These are phyloP conservation scores for Halyomorpha halys DNA, from an alignment of 1,140 invertebrate species.

Conservation along the genomic window DNA sequence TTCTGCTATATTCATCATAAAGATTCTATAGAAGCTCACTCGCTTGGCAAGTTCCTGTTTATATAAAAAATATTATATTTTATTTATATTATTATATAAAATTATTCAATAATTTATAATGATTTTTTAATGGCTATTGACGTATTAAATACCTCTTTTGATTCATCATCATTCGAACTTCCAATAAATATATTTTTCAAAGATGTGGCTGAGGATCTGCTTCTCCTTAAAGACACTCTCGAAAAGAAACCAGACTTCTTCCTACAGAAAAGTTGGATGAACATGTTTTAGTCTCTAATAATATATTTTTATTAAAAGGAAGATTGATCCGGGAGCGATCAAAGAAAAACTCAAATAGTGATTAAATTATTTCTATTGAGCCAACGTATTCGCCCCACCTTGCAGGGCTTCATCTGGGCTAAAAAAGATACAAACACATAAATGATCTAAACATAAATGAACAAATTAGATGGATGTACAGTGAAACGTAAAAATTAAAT, in stretches of 20 bases:
- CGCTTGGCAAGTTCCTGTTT: slow-evolving; percentile 3
- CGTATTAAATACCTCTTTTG: not conserved
- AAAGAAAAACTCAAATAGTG: no score
- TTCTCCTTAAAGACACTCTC: not conserved
- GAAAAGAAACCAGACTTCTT: slow-evolving; percentile 11
- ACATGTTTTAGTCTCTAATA: no score
- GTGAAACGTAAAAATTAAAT: no score
- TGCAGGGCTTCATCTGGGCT: no score
- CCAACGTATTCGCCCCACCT: no score
- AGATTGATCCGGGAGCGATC: no score
- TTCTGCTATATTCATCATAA: slow-evolving; percentile 59
- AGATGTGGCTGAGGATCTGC: not conserved
- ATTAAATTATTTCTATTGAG: no score
- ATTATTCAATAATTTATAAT: not conserved
- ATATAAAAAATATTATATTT: not conserved
- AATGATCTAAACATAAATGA: no score
- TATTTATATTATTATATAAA: not conserved
- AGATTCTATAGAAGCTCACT: slow-evolving; percentile 39
- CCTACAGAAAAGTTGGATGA: not conserved
- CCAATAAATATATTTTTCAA: slow-evolving; percentile 1
- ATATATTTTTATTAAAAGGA: no score
- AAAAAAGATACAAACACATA: no score
- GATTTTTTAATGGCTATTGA: not conserved
- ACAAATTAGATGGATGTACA: no score
- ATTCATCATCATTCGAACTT: not conserved